phyloP scores from a whole-genome alignment of 2,888 invertebrate genomes.

The Polydrusus cervinus region DNA sequence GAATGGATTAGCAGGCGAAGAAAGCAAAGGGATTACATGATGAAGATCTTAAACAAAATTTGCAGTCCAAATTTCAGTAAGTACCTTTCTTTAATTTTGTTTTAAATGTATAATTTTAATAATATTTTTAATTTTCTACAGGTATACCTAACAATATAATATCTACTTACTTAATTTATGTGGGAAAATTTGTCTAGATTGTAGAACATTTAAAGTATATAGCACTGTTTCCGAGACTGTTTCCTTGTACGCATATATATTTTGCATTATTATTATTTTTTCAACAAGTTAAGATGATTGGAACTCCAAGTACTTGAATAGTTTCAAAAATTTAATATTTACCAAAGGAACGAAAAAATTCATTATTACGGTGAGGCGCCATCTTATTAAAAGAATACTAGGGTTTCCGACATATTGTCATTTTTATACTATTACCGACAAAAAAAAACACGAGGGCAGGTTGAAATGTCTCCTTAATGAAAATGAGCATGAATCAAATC shows the following conservation, averaged over 20 bases:
- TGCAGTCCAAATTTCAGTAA: constrained; percentile 66
- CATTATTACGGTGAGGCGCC: too few species aligned
- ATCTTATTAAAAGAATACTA: too few species aligned
- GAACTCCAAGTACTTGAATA: not conserved
- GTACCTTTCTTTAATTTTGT: constrained; percentile 52
- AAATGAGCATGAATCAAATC: too few species aligned
- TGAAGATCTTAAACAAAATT: constrained; percentile 62
- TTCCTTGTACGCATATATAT: too few species aligned
- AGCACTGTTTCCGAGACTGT: too few species aligned
- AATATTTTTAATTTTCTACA: not conserved
- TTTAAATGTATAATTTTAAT: not conserved
- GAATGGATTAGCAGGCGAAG: constrained; percentile 65
- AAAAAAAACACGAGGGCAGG: too few species aligned
- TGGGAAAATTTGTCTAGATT: not conserved
- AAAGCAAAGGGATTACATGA: constrained; percentile 52
- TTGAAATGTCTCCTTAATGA: too few species aligned
- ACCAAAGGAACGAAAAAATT: too few species aligned
- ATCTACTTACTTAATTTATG: not conserved
- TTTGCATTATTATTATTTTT: not conserved
- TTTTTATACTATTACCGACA: too few species aligned
- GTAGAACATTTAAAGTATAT: too few species aligned
- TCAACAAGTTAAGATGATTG: not conserved
- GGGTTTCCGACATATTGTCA: too few species aligned
- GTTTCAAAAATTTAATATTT: not conserved
- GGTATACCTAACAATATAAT: too few species aligned